phyloP scores from a whole-genome alignment of 1,140 invertebrate species.

The Drosophila repletoides region DNA sequence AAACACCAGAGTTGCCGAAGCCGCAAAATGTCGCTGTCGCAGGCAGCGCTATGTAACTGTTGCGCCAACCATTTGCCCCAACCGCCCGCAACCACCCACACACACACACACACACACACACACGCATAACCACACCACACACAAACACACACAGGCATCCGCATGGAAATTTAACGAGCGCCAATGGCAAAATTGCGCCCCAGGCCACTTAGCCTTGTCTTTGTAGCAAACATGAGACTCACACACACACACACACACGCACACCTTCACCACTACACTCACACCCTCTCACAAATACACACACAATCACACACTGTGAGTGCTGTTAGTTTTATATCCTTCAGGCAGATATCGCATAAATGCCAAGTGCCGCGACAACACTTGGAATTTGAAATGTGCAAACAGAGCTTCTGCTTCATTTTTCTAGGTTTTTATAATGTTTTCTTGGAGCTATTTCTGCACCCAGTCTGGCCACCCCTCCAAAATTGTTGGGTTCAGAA shows the following conservation, averaged over 20 bases:
- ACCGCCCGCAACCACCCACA: slow-evolving; percentile 22
- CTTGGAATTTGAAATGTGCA: slow-evolving; percentile 13
- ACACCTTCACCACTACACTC: slow-evolving; percentile 8
- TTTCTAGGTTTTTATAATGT: slow-evolving; percentile 7
- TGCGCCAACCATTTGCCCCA: slow-evolving; percentile 69
- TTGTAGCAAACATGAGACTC: slow-evolving; percentile 51
- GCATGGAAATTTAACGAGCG: slow-evolving; percentile 75
- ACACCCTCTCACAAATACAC: slow-evolving; percentile 20
- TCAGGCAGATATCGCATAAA: slow-evolving; percentile 59
- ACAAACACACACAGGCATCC: slow-evolving; percentile 26
- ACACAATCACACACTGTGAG: slow-evolving; percentile 29
- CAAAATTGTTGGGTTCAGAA: too few relatives aligned
- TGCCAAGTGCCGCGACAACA: slow-evolving; percentile 34
- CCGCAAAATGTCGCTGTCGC: slow-evolving; percentile 49
- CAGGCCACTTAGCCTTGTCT: slow-evolving; percentile 68
- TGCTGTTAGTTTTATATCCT: slow-evolving; percentile 64
- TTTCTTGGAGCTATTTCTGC: neutral
- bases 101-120: slow-evolving; percentile 14
- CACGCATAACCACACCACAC: neutral
- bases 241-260: slow-evolving; percentile 6
- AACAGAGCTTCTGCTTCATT: slow-evolving; percentile 16
- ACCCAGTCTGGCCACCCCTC: too few relatives aligned
- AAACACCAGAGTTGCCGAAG: slow-evolving; percentile 10
- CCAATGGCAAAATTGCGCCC: slow-evolving; percentile 70
- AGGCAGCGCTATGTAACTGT: slow-evolving; percentile 46